Base-by-base conservation (phyloP, 2,888 invertebrate genomes). In the Chloroclysta siterata region DNA sequence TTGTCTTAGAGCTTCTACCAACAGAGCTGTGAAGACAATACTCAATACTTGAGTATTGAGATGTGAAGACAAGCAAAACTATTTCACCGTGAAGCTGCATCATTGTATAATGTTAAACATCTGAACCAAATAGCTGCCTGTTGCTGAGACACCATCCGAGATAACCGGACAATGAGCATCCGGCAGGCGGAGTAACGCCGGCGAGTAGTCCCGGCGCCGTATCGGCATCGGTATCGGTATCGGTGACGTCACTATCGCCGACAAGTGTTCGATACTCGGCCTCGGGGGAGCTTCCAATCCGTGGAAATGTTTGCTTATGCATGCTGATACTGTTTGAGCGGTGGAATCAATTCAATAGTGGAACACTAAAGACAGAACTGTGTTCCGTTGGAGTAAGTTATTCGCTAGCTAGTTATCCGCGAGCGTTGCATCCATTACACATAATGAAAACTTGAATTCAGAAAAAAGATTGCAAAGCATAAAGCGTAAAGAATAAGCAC, bases 91-190 rank as follows among this genome's bases (percentile, higher is more conserved):
- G 42, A 54, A 46, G 29, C n/a, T 14, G 0, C 53, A 48, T 52
- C 41, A 63, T 13, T 29, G 17, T 14, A 22, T 15, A 58, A 55
- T 15, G 42, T 48, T 57, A 42, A 52, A 44, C 48, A 44, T 52
- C n/a, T 22, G 57, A 59, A 33, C 53, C 56, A 5, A 60, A 69
- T 58, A 56, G 65, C 59, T 55, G 59, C 64, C 69, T 71, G 71
- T 69, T 69, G 67, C 69, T 57, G 60, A 55, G 68, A 63, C 70
- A 61, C 65, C 57, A 53, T 65, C 54, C 53, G 58, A 13, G 67
- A 71, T 70, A 68, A 66, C 61, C 60, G 52, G 61, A 71, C 69
- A 69, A 66, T 62, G 29, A 58, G 59, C 64, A 59, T 63, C 66
- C 68, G 68, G 58, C 54, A 17, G 48, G 55, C 53, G 50, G 48